These are phyloP conservation scores for Monarcha castaneiventris DNA, from an alignment of 2,113 vertebrate genomes.

Conservation along the genomic window DNA sequence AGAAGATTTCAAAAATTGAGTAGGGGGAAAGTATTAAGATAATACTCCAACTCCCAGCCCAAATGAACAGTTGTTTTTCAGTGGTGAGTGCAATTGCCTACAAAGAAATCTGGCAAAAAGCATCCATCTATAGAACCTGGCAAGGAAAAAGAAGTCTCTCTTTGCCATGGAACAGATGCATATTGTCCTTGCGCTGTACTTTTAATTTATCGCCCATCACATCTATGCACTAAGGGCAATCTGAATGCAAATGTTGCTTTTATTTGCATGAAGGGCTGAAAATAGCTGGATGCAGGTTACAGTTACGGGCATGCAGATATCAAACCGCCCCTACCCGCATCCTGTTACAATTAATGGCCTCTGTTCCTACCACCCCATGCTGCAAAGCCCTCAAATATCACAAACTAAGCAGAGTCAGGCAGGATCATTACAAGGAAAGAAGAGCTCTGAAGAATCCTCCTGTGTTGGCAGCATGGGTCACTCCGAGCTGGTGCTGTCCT, in stretches of 20 bases:
- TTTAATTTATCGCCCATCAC: neutral
- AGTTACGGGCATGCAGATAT: neutral
- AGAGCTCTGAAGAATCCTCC: neutral
- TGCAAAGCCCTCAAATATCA: conserved; percentile 41
- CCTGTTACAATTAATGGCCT: conserved; percentile 40
- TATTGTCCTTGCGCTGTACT: neutral
- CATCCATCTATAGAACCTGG: neutral
- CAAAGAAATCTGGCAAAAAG: neutral
- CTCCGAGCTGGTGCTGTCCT: accelerated
- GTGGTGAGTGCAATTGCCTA: neutral
- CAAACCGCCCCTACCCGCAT: neutral
- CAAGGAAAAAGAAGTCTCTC: neutral
- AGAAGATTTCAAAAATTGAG: neutral
- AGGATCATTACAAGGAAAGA: neutral
- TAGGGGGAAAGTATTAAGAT: neutral
- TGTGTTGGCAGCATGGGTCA: neutral
- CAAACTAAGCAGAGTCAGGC: neutral
- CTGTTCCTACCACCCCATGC: neutral
- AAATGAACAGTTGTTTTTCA: neutral
- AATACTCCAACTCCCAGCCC: neutral
- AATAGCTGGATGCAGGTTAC: conserved; percentile 40
- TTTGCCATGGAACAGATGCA: neutral
- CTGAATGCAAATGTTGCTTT: conserved; percentile 28
- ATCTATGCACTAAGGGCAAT: conserved; percentile 8
- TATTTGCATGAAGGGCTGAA: conserved; percentile 30